A percentile compares a stretch with the other conserved stretches of the same genome.
Conservation (phyloP, 2,113 vertebrate species). For the Ploceus nigricollis region DNA sequence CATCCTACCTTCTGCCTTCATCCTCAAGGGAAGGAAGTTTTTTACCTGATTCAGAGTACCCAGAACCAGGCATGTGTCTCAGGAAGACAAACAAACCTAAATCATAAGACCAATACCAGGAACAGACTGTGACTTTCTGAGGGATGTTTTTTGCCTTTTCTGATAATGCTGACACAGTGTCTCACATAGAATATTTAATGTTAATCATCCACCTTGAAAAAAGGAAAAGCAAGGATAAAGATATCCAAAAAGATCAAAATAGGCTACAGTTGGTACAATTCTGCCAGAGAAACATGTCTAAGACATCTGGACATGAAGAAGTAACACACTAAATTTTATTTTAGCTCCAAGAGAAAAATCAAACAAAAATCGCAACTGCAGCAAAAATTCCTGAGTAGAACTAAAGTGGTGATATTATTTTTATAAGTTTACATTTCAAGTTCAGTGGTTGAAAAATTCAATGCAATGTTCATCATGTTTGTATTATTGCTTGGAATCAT, state of each 20-base stretch:
- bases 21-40: not conserved
- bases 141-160: not conserved
- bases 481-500: not conserved
- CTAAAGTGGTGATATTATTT: not conserved
- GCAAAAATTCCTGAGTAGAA: not conserved
- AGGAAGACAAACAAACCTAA: not conserved
- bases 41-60: not conserved
- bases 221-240: not conserved
- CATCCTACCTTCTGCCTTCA: not conserved
- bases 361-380: not conserved
- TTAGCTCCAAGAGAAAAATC: not conserved
- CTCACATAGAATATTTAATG: not conserved
- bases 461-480: not conserved
- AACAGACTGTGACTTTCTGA: not conserved
- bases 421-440: not conserved
- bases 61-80: not conserved
- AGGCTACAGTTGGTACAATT: not conserved
- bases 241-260: not conserved
- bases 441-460: not conserved
- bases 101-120: fast-evolving
- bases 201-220: not conserved
- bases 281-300: not conserved
- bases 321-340: not conserved
- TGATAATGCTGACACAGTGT: not conserved
- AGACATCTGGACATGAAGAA: not conserved